Evolutionary conservation across 2,113 vertebrate genomes (phyloP).

Genomic region (Upupa epops): DNA sequence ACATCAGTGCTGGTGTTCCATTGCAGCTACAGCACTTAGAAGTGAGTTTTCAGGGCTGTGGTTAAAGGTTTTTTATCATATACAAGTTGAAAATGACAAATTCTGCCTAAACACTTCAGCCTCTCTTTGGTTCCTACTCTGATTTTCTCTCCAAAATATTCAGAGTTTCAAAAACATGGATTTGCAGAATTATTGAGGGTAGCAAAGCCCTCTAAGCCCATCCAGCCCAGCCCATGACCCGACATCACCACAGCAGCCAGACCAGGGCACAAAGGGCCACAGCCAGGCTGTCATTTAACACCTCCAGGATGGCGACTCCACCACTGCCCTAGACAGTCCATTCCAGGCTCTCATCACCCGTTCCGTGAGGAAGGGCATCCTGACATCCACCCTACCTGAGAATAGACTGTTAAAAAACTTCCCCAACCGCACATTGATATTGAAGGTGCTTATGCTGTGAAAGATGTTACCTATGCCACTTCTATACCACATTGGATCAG

Average conservation of each 20-base stretch:
- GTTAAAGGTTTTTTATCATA: background rate
- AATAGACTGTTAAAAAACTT: background rate
- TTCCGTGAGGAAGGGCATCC: no score
- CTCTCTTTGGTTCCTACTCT: background rate
- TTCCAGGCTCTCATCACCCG: no score
- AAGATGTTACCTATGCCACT: background rate
- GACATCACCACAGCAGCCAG: no score
- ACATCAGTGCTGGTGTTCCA: background rate
- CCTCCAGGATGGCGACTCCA: no score
- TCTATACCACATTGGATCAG: background rate
- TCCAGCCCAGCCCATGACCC: no score
- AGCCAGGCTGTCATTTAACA: no score
- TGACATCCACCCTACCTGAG: no score
- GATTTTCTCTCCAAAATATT: background rate
- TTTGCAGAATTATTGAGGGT: no score
- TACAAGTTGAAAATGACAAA: no score
- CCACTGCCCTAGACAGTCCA: no score
- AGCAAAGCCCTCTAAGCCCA: no score
- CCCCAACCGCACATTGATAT: background rate
- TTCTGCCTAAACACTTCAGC: background rate
- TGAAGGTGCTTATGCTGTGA: background rate
- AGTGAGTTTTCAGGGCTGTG: background rate
- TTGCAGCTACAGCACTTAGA: background rate
- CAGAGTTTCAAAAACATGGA: background rate
- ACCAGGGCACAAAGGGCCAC: no score